These are phyloP conservation scores for Xenops minutus DNA, from an alignment of 2,797 vertebrate genomes.

Conservation along the genomic window DNA sequence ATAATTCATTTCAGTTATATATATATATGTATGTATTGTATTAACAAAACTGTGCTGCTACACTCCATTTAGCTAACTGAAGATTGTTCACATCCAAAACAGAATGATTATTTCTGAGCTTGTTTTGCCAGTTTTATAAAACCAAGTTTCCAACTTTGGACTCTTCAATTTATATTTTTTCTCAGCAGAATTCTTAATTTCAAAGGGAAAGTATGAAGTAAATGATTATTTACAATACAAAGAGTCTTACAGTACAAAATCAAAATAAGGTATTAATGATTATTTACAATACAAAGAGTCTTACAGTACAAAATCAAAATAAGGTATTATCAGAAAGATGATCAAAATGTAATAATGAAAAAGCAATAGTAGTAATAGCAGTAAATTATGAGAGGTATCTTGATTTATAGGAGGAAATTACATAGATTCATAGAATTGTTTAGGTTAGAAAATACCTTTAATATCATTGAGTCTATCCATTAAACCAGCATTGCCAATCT, in stretches of 20 bases:
- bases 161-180: background rate
- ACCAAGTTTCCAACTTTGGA: background rate
- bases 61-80: background rate
- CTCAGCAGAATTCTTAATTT: background rate
- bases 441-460: background rate
- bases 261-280: background rate
- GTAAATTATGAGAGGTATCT: background rate
- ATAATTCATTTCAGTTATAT: background rate
- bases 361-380: background rate
- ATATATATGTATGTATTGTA: background rate
- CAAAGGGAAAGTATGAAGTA: background rate
- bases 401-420: background rate
- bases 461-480: background rate
- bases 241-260: background rate
- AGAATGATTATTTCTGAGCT: background rate
- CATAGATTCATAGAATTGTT: background rate
- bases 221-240: background rate
- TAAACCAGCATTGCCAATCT: background rate
- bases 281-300: background rate
- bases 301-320: background rate
- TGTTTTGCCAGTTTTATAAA: background rate
- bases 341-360: background rate
- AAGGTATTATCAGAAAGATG: background rate
- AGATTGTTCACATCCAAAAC: background rate
- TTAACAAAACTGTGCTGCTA: background rate